These are phyloP conservation scores for Mus minutoides DNA, from an alignment of 2,797 vertebrate genomes.

Conservation along the genomic window DNA sequence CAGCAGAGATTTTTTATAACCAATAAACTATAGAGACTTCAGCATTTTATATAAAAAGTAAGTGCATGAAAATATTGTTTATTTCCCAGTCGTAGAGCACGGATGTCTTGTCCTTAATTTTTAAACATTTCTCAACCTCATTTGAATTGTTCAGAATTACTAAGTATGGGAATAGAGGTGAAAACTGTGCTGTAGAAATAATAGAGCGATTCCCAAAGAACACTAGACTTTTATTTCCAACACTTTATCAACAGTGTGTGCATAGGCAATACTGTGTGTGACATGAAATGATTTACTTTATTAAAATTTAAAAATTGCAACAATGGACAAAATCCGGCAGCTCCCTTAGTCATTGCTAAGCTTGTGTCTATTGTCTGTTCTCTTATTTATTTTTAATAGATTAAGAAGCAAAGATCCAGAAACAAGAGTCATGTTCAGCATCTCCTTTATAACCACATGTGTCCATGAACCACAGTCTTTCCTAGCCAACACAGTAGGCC, in stretches of 20 bases:
- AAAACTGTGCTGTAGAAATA: neutral
- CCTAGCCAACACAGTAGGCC: neutral
- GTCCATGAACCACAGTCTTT: neutral
- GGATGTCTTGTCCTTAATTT: neutral
- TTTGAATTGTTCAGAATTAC: neutral
- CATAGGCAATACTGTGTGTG: neutral
- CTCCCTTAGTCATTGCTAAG: neutral
- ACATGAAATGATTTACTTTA: neutral
- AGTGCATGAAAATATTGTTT: neutral
- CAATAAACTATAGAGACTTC: neutral
- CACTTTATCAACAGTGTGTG: neutral
- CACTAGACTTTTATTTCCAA: neutral
- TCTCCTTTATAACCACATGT: neutral
- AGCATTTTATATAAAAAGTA: neutral
- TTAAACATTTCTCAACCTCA: neutral
- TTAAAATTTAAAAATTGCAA: neutral
- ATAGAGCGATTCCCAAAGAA: neutral
- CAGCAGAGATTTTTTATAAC: neutral
- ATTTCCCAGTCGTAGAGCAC: neutral
- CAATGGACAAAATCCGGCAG: neutral
- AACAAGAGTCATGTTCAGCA: neutral
- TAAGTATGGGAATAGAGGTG: neutral
- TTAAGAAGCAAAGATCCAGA: neutral
- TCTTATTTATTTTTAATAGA: slow-evolving; percentile 35
- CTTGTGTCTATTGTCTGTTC: neutral